These are phyloP conservation scores for Lasioglossum morio DNA, from an alignment of 2,888 invertebrate genomes.

Conservation along the genomic window DNA sequence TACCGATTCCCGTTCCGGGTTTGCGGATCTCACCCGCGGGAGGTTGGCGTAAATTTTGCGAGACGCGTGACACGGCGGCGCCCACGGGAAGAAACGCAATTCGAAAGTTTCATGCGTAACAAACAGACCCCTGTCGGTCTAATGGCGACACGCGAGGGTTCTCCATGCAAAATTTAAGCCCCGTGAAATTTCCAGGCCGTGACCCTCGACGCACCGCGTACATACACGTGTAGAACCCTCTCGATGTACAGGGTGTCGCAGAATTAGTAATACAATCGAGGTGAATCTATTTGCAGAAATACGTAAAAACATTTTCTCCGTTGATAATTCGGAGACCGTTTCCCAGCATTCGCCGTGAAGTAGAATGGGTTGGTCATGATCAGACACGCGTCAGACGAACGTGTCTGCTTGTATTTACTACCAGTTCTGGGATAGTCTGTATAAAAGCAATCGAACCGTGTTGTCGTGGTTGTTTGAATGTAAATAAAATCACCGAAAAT, in stretches of 20 bases:
- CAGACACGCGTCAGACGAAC: too few species aligned
- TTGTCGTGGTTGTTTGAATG: not conserved
- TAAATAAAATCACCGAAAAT: not conserved
- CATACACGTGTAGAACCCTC: not conserved
- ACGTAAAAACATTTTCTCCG: not conserved
- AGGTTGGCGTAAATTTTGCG: not conserved
- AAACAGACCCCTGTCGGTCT: not conserved
- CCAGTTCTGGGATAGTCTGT: too few species aligned
- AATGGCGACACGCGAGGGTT: constrained; percentile 17
- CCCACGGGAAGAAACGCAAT: constrained; percentile 5
- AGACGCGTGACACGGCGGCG: not conserved
- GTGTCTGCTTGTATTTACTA: not conserved
- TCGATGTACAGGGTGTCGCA: not conserved
- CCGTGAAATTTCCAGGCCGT: constrained; percentile 22
- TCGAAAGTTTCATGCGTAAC: constrained; percentile 30
- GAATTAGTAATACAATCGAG: not conserved
- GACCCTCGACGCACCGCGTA: not conserved
- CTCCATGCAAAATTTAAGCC: constrained; percentile 25
- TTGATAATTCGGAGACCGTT: not conserved
- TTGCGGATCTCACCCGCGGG: not conserved
- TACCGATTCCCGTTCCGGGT: not conserved
- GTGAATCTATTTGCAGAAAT: not conserved
- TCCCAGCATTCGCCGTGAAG: too few species aligned
- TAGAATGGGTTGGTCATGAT: too few species aligned
- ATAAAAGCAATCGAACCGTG: not conserved